Evolutionary conservation across 2,113 vertebrate species (phyloP).

Genomic region (Quiscalus mexicanus): DNA sequence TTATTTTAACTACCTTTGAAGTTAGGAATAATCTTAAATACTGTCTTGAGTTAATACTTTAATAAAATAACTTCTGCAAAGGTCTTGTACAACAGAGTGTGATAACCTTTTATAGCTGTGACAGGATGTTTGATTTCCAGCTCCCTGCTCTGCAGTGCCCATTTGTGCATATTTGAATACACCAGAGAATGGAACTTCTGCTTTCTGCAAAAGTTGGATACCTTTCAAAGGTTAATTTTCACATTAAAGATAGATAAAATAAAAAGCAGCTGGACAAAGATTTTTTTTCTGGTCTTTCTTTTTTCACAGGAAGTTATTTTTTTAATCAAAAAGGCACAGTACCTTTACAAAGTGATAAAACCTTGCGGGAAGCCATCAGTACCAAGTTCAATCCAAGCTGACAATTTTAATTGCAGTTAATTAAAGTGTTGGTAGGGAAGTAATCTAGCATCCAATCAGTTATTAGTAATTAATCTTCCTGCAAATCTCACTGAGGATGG

Average conservation of each 20-base stretch:
- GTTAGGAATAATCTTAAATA: neutral
- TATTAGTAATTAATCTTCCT: neutral
- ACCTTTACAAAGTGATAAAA: neutral
- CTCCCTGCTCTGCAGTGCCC: neutral
- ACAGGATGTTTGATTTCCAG: neutral
- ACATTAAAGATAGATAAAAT: conserved; percentile 1
- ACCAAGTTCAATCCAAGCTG: neutral
- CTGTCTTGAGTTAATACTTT: neutral
- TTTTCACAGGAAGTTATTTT: neutral
- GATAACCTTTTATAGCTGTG: neutral
- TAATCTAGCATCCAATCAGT: neutral
- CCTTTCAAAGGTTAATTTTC: conserved; percentile 5
- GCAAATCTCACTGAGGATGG: neutral
- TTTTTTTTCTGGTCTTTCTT: neutral
- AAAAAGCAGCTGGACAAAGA: conserved; percentile 27
- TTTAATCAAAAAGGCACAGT: neutral
- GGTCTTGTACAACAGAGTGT: neutral
- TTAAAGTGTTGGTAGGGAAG: neutral
- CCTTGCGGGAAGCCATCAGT: neutral
- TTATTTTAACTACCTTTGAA: neutral
- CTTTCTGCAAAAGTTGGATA: neutral
- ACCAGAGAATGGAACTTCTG: neutral
- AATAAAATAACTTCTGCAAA: neutral
- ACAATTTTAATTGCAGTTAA: conserved; percentile 2
- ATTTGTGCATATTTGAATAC: neutral